Evolutionary conservation across 1,140 invertebrate genomes (phyloP), one percentile per base, ranked within the genome.

Genomic region (Pissodes strobi): DNA sequence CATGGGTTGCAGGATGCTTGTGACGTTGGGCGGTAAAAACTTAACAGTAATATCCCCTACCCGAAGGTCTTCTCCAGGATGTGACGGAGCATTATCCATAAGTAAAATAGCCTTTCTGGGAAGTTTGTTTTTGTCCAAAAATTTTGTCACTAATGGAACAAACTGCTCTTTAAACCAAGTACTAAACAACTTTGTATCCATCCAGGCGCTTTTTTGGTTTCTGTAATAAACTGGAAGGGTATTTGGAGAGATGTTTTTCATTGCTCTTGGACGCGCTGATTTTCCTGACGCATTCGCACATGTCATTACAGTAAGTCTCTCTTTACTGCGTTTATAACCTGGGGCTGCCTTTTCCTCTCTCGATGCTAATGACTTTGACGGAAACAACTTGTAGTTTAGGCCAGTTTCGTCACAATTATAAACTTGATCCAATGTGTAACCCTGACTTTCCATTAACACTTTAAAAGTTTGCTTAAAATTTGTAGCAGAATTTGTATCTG

Each of bases 341-440:
- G 70, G 70, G 66, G 73, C 72, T 66, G 69, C 52, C 64, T 66
- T 71, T 74, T 79, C 72, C 63, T 69, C 63, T 56, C 58, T 49
- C 34, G 66, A 70, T 48, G 74, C 73, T 34, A 76, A 64, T 49
- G 76, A 70, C 69, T 74, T 77, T 39, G 10, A 17, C 9, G 49
- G 23, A 52, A 52, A 9, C 17, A 48, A 9, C 75, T 78, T 79
- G 66, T 72, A 80, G 69, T 74, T 69, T 23, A 80, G 64, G n/a
- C 74, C 75, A 37, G 71, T 75, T 72, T 79, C 76, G 56, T 79
- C 79, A 51, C 70, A 72, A 70, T 80, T 80, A 64, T 79, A 78
- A 48, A 81, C 52, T 38, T 63, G 23, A 21, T 64, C 53, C 10
- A 23, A 43, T 27, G 2, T 51, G 22, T 27, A 30, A 13, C 6